These are phyloP conservation scores for Zosterops lateralis DNA, from an alignment of 2,113 vertebrate species.

Conservation along the genomic window DNA sequence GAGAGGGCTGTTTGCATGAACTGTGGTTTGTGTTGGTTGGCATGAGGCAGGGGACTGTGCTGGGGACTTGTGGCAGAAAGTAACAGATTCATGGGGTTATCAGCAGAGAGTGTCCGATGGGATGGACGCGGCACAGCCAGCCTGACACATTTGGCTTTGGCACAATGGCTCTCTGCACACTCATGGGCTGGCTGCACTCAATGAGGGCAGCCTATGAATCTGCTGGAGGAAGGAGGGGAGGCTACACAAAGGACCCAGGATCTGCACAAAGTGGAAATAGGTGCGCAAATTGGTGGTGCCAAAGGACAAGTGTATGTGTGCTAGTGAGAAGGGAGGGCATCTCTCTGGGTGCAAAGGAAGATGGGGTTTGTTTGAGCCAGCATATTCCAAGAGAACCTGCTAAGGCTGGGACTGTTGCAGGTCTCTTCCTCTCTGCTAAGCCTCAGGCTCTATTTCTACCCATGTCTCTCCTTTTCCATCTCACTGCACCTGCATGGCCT, in stretches of 20 bases:
- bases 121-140: not conserved
- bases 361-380: not conserved
- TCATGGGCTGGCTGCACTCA: accelerated
- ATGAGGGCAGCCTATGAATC: not conserved
- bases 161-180: accelerated
- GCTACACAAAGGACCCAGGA: accelerated
- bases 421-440: not conserved
- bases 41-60: accelerated
- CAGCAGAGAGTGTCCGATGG: accelerated
- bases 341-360: not conserved
- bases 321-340: not conserved
- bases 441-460: not conserved
- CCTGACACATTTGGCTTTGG: not conserved
- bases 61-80: not conserved
- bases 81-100: not conserved
- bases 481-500: not conserved
- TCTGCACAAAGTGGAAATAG: not conserved
- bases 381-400: not conserved
- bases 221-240: not conserved
- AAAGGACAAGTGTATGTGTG: accelerated
- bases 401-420: not conserved
- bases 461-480: not conserved
- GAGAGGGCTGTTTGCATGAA: not conserved
- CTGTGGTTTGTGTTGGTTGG: not conserved
- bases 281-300: not conserved